phyloP scores from a whole-genome alignment of 2,888 invertebrate genomes.

The Sesia apiformis region DNA sequence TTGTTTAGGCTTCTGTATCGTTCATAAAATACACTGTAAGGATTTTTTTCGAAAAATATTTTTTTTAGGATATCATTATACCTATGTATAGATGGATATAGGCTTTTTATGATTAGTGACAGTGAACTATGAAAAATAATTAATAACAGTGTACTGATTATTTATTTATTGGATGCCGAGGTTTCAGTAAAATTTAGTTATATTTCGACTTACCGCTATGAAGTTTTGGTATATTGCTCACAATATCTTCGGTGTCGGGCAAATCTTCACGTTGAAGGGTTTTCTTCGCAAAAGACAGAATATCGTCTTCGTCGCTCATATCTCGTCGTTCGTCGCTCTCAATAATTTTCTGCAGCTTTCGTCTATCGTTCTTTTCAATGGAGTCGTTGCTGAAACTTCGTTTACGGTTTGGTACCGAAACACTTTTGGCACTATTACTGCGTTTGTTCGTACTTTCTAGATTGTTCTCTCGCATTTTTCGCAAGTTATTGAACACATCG shows the following conservation, averaged over 20 bases:
- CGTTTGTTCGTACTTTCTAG: slow-evolving; percentile 11
- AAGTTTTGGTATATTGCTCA: slow-evolving; percentile 32
- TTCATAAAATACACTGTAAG: too few species aligned
- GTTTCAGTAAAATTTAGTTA: neutral
- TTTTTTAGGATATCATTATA: too few species aligned
- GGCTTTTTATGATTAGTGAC: too few species aligned
- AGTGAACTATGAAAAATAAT: too few species aligned
- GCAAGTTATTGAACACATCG: slow-evolving; percentile 54
- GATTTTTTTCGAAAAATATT: too few species aligned
- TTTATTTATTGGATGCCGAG: too few species aligned
- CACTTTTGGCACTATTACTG: slow-evolving; percentile 3
- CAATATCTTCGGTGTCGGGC: slow-evolving; percentile 56
- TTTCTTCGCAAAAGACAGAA: slow-evolving; percentile 59
- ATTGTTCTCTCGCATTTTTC: slow-evolving; percentile 43
- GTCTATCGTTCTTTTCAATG: slow-evolving; percentile 30
- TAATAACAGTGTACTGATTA: too few species aligned
- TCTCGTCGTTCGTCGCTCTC: slow-evolving; percentile 26
- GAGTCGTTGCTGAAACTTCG: slow-evolving; percentile 46
- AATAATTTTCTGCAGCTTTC: slow-evolving; percentile 52
- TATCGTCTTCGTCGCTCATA: slow-evolving; percentile 40
- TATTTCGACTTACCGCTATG: slow-evolving; percentile 36
- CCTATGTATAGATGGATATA: too few species aligned
- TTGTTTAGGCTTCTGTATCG: too few species aligned
- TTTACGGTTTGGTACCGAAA: slow-evolving; percentile 27
- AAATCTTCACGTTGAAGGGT: slow-evolving; percentile 48